Base-by-base conservation (phyloP, 2,888 invertebrate species). In the Trissonchulus sp. region DNA sequence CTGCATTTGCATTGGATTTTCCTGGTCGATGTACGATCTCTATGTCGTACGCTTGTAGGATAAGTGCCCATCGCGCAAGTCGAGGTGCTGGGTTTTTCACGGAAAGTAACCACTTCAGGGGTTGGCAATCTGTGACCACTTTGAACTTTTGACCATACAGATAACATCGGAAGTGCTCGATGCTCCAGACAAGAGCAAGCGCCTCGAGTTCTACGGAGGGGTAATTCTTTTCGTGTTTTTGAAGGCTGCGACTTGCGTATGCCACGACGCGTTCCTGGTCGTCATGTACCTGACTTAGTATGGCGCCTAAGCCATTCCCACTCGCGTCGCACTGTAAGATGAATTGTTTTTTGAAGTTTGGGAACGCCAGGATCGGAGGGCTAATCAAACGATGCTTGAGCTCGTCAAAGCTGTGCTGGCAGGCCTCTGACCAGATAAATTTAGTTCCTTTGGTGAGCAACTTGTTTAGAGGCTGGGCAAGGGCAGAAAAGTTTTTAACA, bases 311-410 rank as follows among this genome's bases (percentile, higher is more conserved):
- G 15, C 31, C 65, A 65, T 18, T 31, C 15, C 31, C 31, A 15
- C 31, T 31, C 31, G 65, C 65, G 31, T 65, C 65, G 28, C 31
- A 31, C 65, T 65, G 65, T 15, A 65, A 3, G 15, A 65, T 30
- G 65, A 65, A 65, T 8, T 30, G 72, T 37, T 75, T 2, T 23
- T 2, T 48, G 48, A 75, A 75, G 37, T 75, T 62, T 18, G 75
- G 75, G 68, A 75, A 73, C 18, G 48, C 62, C 2, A 75, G 31
- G 3, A 75, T 15, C 2, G 75, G 75, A 2, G 37, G 60, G 3
- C 18, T n/a, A 28, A 36, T 30, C 35, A 75, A 30, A 23, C 2
- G 2, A n/a, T 2, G 28, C 75, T 75, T 75, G 18, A 75, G 31
- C 1, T 31, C 1, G 8, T 36, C 15, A 33, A 75, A 76, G 1